Base-by-base conservation (phyloP, 2,888 invertebrate genomes). In the Coenonympha arcania region DNA sequence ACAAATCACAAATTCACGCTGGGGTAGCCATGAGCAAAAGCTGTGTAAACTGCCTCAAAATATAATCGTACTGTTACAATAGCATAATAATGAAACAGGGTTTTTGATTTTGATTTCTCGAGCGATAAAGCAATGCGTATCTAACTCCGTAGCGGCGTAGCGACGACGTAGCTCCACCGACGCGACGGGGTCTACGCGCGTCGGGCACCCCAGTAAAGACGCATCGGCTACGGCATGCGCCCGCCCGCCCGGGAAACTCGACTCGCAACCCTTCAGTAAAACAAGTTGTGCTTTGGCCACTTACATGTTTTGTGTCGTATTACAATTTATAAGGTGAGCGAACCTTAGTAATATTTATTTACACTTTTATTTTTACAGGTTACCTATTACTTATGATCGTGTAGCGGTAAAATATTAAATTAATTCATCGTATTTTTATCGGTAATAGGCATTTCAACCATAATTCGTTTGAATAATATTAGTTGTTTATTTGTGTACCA, bases 211-310 rank as follows among this genome's bases (percentile, higher is more conserved):
- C 79, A 82, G 82, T 82, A 66, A 63, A 73, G 74, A 67, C 76
- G 77, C 80, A 76, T 68, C 68, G 69, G 63, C 72, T 67, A 73
- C 70, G 77, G 69, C 62, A 77, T 69, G 71, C 69, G 79, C 69
- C 30, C 20, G 79, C 69, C 30, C 20, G 78, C 59, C 59, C 63
- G 54, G 52, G 51, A 60, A 58, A 60, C 58, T 61, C 56, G 48
- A n/a, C 28, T 41, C 11, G n/a, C 41, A 30, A 41, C 28, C 30
- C 13, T 41, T 22, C 30, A 11, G 30, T 30, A 19, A 39, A 39
- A 39, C 11, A 18, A 41, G 13, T 28, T 41, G 26, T 26, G 13
- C 15, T 39, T 18, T 26, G 16, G 2, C 2, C 30, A 31, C 6
- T 28, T 2, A 11, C n/a, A 16, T 9, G 2, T 26, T 41, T 18